These are phyloP conservation scores for Smithornis capensis DNA, from an alignment of 2,113 vertebrate genomes.

Conservation along the genomic window DNA sequence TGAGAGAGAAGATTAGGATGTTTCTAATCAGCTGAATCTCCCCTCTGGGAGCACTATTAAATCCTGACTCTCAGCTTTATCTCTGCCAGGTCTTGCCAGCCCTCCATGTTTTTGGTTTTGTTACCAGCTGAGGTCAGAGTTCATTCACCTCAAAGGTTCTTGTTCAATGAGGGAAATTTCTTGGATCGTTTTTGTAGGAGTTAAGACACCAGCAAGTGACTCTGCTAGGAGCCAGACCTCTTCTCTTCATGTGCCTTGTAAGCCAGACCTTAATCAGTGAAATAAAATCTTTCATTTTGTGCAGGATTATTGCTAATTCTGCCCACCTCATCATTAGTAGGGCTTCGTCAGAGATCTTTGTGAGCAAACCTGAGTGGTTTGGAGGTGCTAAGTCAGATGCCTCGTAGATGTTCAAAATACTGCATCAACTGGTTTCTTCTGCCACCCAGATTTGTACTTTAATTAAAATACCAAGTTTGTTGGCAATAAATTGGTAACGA, in stretches of 20 bases:
- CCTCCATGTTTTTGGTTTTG: constrained; percentile 24
- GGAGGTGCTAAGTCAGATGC: not conserved
- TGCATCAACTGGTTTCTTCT: not conserved
- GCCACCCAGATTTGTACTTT: not conserved
- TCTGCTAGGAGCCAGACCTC: not conserved
- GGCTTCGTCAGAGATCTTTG: not conserved
- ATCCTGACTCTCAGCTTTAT: constrained; percentile 24
- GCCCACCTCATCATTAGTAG: not conserved
- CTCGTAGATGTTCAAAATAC: not conserved
- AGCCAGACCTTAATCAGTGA: constrained; percentile 5
- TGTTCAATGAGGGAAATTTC: constrained; percentile 9
- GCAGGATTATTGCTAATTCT: not conserved
- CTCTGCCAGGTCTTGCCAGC: constrained; percentile 34
- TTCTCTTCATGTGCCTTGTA: not conserved
- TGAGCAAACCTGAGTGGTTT: not conserved
- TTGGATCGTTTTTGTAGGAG: constrained; percentile 16
- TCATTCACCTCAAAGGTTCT: constrained; percentile 39
- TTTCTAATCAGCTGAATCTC: constrained; percentile 58
- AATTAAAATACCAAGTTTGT: not conserved
- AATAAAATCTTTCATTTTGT: not conserved
- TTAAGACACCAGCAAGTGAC: not conserved
- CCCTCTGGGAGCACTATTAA: constrained; percentile 49
- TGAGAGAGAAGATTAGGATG: constrained; percentile 36
- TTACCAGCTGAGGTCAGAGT: constrained; percentile 27
- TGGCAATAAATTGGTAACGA: not conserved